Conservation (phyloP, 2,797 vertebrate species). For the Channa striata region DNA sequence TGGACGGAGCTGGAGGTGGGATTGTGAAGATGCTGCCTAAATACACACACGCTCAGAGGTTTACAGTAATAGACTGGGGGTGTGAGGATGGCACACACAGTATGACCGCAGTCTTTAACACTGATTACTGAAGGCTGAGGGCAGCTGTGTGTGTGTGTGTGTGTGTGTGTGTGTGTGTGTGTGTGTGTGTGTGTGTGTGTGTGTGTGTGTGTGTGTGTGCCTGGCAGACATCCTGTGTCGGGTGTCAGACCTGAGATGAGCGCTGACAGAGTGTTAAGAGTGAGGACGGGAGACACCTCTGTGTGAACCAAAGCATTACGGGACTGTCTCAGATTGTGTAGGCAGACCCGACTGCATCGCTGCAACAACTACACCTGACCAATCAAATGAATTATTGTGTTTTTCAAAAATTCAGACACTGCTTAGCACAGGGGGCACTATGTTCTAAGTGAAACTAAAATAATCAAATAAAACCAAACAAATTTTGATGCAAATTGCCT, state of each 20-base stretch:
- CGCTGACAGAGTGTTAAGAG: slow-evolving; percentile 18
- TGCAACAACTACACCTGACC: background rate
- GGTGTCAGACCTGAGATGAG: slow-evolving; percentile 16
- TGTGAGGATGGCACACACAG: background rate
- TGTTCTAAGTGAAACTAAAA: too few species aligned
- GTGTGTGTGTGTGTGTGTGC: background rate
- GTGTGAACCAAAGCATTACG: slow-evolving; percentile 10
- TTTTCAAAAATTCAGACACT: background rate
- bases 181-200: background rate
- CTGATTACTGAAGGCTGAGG: background rate
- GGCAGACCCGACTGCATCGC: background rate
- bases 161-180: background rate
- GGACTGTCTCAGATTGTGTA: background rate
- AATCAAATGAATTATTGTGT: background rate
- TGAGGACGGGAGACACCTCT: background rate
- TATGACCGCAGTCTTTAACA: background rate
- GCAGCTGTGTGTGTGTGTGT: background rate
- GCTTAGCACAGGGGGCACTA: too few species aligned
- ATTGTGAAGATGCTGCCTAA: background rate
- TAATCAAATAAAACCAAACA: too few species aligned
- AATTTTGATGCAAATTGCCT: too few species aligned
- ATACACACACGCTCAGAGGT: slow-evolving; percentile 1
- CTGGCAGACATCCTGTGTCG: background rate
- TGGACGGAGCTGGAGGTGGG: slow-evolving; percentile 1
- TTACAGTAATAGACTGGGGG: slow-evolving; percentile 1